Evolutionary conservation across 2,888 invertebrate species (phyloP).

Genomic region (Altica lythri): DNA sequence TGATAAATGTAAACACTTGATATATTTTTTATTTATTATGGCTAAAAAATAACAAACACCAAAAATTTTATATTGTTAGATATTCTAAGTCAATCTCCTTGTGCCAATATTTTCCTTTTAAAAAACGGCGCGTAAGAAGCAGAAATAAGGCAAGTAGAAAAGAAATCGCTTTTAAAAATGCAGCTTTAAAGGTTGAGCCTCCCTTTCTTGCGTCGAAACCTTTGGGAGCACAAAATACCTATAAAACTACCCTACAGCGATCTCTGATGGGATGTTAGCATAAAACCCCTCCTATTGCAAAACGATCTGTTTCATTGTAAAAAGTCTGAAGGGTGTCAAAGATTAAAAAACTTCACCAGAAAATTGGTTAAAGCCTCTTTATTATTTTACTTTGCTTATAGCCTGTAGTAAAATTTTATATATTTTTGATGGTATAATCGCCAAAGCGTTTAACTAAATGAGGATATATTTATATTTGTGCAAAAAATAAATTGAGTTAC

Average conservation of each 20-base stretch:
- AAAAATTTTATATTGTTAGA: no score
- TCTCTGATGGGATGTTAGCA: slow-evolving; percentile 40
- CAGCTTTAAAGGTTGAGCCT: slow-evolving; percentile 44
- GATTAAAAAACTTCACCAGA: slow-evolving; percentile 5
- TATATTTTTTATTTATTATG: no score
- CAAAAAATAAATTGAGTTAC: no score
- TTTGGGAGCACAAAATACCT: slow-evolving; percentile 49
- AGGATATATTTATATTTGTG: no score
- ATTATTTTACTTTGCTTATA: slow-evolving; percentile 5
- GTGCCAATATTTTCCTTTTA: slow-evolving; percentile 7
- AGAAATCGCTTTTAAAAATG: slow-evolving; percentile 43
- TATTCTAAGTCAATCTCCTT: slow-evolving; percentile 6
- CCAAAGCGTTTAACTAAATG: no score
- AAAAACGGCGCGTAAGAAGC: neutral
- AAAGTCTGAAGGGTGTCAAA: slow-evolving; percentile 21
- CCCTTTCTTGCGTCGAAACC: slow-evolving; percentile 44
- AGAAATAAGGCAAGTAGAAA: slow-evolving; percentile 39
- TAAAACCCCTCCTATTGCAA: slow-evolving; percentile 25
- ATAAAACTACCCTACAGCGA: slow-evolving; percentile 47
- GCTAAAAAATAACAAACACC: no score
- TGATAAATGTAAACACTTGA: no score
- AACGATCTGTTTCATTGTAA: slow-evolving; percentile 25
- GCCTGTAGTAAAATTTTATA: no score
- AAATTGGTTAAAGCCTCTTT: slow-evolving; percentile 6
- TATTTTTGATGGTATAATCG: no score